Evolutionary conservation across 2,888 invertebrate species (phyloP), one percentile per base, ranked within the genome.

Genomic region (Gymnoscelis rufifasciata): DNA sequence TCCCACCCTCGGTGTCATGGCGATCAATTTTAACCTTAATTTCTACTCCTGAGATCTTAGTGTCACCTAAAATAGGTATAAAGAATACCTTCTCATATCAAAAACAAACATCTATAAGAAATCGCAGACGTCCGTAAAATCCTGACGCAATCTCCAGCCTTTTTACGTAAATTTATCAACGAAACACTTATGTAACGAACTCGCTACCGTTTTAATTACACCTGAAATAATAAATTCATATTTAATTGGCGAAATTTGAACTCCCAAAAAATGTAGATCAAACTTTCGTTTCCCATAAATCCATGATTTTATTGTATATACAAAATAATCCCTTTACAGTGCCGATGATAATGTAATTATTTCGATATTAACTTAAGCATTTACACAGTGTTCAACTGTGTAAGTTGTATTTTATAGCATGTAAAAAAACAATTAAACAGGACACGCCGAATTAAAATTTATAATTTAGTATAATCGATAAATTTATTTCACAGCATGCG

Each of bases 191-290:
- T 68, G 68, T 67, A 80, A 82, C 62, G 64, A 62, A 43, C 68
- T 61, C 64, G 76, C 76, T 76, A 76, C 80, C 71, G 78, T 76
- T 80, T 79, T 79, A 79, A 81, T 77, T 80, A 65, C 66, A 65
- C 57, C 60, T 62, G n/a, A 44, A 70, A 69, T n/a, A 62, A 59
- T 35, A 45, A 19, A 19, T 19, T 19, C 19, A 3, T 5, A 36
- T 69, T 71, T 77, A 75, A 78, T 76, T 76, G 70, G 39, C 46
- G 51, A 57, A 57, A 54, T 65, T 62, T 48, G 59, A 56, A 60
- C 62, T 64, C 60, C 42, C 45, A 43, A 47, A 40, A 52, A 60
- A 59, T 64, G 68, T 77, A 74, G 68, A 35, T 50, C 43, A 64
- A 59, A 68, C 68, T 60, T 66, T 68, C 63, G 53, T 69, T 69